Evolutionary conservation across 2,888 invertebrate genomes (phyloP).

Genomic region (Acronicta aceris): DNA sequence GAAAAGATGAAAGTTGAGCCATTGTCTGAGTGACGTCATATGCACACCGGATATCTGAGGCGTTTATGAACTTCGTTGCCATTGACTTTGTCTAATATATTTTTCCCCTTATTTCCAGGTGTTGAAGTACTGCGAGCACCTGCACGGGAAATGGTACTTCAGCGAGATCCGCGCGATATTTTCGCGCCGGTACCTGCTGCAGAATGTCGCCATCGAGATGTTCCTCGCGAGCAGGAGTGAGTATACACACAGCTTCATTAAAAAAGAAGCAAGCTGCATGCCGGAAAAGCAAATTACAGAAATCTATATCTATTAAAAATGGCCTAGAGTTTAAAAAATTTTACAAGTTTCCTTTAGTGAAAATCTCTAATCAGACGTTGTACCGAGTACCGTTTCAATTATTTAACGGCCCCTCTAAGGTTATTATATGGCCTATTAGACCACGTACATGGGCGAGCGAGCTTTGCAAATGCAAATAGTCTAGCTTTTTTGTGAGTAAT

Average conservation of each 20-base stretch:
- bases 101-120: slow-evolving; percentile 90
- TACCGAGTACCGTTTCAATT: too few relatives aligned
- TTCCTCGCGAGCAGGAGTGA: slow-evolving; percentile 99
- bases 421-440: too few relatives aligned
- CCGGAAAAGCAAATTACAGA: neutral
- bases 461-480: too few relatives aligned
- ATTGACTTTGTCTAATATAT: neutral
- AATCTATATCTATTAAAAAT: too few relatives aligned
- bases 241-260: slow-evolving; percentile 71
- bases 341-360: neutral
- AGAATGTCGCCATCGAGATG: slow-evolving; percentile 99
- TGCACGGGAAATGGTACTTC: slow-evolving; percentile 99
- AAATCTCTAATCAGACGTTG: neutral
- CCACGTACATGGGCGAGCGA: too few relatives aligned
- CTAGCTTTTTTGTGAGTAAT: too few relatives aligned
- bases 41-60: too few relatives aligned
- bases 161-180: slow-evolving; percentile 99
- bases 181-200: slow-evolving; percentile 98
- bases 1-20: too few relatives aligned
- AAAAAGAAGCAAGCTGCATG: neutral
- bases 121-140: slow-evolving; percentile 98
- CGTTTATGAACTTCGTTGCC: too few relatives aligned
- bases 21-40: too few relatives aligned
- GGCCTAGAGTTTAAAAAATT: too few relatives aligned
- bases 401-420: too few relatives aligned